Percentiles rank a stretch among this genome's conserved stretches.
Evolutionary conservation across 2,797 vertebrate genomes (phyloP).

Genomic region (Pangasius larnaudii): DNA sequence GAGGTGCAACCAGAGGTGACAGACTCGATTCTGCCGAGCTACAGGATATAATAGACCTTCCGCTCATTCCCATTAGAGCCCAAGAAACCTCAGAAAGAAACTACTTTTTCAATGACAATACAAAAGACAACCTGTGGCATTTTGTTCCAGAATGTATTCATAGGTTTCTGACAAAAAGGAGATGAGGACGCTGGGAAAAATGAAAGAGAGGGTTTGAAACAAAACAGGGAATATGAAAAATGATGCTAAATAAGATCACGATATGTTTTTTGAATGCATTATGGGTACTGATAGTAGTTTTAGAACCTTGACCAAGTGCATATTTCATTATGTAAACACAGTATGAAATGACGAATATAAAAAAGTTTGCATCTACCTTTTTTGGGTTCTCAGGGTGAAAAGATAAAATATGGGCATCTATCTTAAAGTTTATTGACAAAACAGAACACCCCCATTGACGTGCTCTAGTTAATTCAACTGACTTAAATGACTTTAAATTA

Average conservation of each 20-base stretch:
- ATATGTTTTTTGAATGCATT: neutral
- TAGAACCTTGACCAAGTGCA: neutral
- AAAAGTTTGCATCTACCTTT: neutral
- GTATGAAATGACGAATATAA: neutral
- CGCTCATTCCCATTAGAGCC: neutral
- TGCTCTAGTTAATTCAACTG: neutral
- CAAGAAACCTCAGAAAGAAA: neutral
- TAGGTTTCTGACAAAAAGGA: neutral
- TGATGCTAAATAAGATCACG: neutral
- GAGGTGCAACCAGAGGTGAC: constrained; percentile 3
- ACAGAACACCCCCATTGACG: neutral
- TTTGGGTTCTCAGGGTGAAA: neutral
- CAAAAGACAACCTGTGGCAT: neutral
- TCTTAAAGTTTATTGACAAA: neutral
- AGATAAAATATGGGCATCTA: neutral
- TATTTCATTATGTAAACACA: too few relatives aligned
- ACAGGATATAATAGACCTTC: neutral
- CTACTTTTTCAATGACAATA: neutral
- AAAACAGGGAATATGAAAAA: neutral
- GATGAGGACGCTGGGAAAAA: neutral
- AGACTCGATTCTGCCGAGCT: constrained; percentile 3
- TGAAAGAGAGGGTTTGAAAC: neutral
- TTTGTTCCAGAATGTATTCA: neutral
- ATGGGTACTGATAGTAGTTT: neutral
- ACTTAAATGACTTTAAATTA: neutral